phyloP scores from a whole-genome alignment of 1,140 invertebrate genomes.

The Caenorhabditis inopinata region DNA sequence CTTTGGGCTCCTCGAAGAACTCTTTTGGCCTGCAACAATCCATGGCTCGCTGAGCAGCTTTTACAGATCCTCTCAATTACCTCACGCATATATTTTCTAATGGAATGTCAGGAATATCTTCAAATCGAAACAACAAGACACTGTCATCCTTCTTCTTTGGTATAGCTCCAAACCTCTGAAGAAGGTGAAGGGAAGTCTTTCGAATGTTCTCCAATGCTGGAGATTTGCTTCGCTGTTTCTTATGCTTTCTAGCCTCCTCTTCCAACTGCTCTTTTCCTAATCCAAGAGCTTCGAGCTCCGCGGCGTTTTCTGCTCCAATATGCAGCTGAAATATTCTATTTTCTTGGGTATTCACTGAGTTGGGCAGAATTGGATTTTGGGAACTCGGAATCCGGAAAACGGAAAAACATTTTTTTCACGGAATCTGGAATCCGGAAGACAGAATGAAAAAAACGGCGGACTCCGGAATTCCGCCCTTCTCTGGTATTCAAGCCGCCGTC shows the following conservation, averaged over 20 bases:
- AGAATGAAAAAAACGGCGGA: too few species aligned
- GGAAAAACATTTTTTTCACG: too few species aligned
- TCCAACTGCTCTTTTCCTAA: slow-evolving; percentile 26
- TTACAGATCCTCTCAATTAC: neutral
- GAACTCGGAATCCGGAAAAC: too few species aligned
- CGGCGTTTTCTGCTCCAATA: neutral
- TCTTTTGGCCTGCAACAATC: slow-evolving; percentile 37
- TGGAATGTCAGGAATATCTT: slow-evolving; percentile 47
- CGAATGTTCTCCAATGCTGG: slow-evolving; percentile 59
- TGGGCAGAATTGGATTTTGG: too few species aligned
- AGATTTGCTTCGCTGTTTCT: slow-evolving; percentile 56
- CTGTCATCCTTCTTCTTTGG: slow-evolving; percentile 48
- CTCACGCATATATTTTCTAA: slow-evolving; percentile 48
- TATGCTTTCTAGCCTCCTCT: slow-evolving; percentile 36
- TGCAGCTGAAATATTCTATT: neutral
- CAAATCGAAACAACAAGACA: neutral
- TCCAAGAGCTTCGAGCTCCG: slow-evolving; percentile 36
- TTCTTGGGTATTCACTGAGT: too few species aligned
- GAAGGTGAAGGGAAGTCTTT: slow-evolving; percentile 51
- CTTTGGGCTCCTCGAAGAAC: slow-evolving; percentile 35
- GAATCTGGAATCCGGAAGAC: too few species aligned
- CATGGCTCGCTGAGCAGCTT: neutral
- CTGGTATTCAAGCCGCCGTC: too few species aligned
- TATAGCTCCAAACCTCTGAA: slow-evolving; percentile 52
- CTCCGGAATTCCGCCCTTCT: too few species aligned